A percentile compares a stretch with the other conserved stretches of the same genome.
Conservation (phyloP, 2,113 vertebrate species). For the Ia io region DNA sequence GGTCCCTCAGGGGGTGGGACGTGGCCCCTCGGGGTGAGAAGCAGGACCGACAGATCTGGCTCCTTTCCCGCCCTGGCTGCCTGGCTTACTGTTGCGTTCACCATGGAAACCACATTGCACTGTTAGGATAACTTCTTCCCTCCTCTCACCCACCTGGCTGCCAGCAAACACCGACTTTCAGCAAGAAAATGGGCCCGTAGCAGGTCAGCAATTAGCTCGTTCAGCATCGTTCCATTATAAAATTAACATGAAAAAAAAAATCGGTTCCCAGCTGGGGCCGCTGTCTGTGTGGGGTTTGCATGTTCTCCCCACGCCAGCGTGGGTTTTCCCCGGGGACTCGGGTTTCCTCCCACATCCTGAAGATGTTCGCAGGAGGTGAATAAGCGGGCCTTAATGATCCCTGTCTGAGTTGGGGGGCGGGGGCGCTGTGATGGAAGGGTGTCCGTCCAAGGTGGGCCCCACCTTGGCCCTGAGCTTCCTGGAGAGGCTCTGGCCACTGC, state of each 20-base stretch:
- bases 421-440: background rate
- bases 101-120: conserved; percentile 15
- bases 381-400: background rate
- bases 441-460: background rate
- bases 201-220: too few species aligned
- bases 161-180: background rate
- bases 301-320: background rate
- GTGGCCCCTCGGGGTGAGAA: background rate
- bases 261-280: background rate
- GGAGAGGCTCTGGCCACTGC: background rate
- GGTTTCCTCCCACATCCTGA: background rate
- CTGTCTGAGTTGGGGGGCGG: too few species aligned
- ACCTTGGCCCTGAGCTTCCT: background rate
- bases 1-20: too few species aligned
- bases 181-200: background rate
- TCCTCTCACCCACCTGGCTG: background rate
- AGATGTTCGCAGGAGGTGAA: too few species aligned
- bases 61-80: background rate
- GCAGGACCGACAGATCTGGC: background rate
- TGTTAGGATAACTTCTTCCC: background rate
- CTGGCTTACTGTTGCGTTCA: background rate
- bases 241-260: too few species aligned
- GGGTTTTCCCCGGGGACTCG: background rate
- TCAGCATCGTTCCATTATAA: too few species aligned
- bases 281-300: background rate